Conservation (phyloP, 2,797 vertebrate species). For the Anomalospiza imberbis region DNA sequence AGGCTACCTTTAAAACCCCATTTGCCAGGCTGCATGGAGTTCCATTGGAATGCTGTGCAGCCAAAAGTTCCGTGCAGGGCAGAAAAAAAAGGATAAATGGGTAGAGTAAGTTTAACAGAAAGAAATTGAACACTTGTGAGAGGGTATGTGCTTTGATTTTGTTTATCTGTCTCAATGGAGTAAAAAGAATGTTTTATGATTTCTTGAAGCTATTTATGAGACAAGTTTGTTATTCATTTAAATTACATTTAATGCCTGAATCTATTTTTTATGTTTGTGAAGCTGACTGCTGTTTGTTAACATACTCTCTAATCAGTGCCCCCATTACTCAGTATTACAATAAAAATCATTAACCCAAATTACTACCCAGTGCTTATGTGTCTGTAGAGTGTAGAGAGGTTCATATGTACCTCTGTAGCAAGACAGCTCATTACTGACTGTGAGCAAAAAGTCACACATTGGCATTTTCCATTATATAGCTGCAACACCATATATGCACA, state of each 20-base stretch:
- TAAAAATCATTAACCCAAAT: not conserved
- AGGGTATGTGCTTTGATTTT: not conserved
- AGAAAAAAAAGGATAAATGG: not conserved
- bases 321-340: not conserved
- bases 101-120: not conserved
- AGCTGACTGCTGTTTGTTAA: not conserved
- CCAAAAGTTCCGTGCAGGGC: not conserved
- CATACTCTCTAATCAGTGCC: not conserved
- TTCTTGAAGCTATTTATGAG: not conserved
- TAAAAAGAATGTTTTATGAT: not conserved
- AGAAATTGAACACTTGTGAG: not conserved
- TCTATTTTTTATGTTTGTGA: not conserved
- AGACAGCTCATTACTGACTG: not conserved
- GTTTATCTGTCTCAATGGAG: not conserved
- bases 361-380: not conserved
- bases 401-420: not conserved
- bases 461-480: rapidly evolving
- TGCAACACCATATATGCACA: not conserved
- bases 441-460: not conserved
- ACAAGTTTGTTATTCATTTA: not conserved
- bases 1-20: not conserved
- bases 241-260: not conserved
- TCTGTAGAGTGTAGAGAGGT: not conserved
- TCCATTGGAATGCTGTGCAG: not conserved
- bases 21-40: rapidly evolving